Evolutionary conservation across 2,797 vertebrate species (phyloP), one percentile per base, ranked within the genome.

Genomic region (Serranus cabrilla): DNA sequence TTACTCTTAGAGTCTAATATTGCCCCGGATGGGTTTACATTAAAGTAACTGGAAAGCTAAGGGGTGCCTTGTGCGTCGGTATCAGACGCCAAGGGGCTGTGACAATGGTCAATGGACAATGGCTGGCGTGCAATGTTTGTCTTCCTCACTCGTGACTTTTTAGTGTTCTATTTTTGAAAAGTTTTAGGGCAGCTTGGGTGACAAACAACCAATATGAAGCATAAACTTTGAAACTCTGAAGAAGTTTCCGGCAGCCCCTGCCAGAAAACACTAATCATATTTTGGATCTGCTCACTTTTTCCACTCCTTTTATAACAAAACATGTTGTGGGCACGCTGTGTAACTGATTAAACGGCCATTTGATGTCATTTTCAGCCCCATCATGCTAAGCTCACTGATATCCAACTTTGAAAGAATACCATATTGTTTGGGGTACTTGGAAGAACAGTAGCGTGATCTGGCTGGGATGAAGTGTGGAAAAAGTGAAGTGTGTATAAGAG

Each of bases 401-500:
- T 92, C 87, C 87, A 87, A 83, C 78, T 92, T 86, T 82, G 85
- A 90, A 82, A 91, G 89, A 92, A 92, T 89, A 90, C 78, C 91
- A 93, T 91, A 93, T 92, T 94, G 93, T 93, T 92, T 76, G 85
- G 80, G 73, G 73, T 72, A 82, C 82, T 90, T 89, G 85, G 87
- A 90, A 89, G 83, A 83, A 87, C 78, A 79, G 83, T 80, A 51
- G 77, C 42, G 51, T 65, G 72, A 76, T 86, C 88, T 84, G 88
- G 89, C 87, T 82, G 82, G 83, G 83, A 87, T 73, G 74, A 71
- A 89, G 82, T 86, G 90, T 60, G 67, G 85, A 86, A 85, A 86
- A 78, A 91, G 82, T 65, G 76, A 84, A 89, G 81, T 75, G 86
- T 72, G 76, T 51, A 39, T 27, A 40, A 70, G 87, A 57, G 74